These are phyloP conservation scores for Procambarus virginalis DNA, from an alignment of 1,140 invertebrate species.

Conservation along the genomic window DNA sequence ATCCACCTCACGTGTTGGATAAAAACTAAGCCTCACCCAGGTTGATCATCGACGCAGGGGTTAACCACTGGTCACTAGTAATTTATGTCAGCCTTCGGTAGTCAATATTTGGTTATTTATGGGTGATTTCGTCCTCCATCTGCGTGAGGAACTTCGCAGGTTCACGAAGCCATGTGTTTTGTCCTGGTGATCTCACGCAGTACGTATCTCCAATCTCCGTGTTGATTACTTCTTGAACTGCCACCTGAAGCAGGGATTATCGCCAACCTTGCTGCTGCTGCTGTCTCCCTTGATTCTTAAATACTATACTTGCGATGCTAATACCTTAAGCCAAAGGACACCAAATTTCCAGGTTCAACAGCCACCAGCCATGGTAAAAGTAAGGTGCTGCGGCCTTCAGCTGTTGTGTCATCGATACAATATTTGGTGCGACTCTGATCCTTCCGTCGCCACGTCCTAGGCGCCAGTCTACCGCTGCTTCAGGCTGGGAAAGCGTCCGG, in stretches of 20 bases:
- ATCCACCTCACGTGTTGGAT: too few relatives aligned
- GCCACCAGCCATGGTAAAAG: background rate
- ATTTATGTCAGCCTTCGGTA: background rate
- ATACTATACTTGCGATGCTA: background rate
- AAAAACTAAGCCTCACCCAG: too few relatives aligned
- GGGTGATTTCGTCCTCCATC: background rate
- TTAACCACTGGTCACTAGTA: background rate
- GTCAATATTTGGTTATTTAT: background rate
- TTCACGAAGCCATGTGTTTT: background rate
- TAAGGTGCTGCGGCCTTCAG: background rate
- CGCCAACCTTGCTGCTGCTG: too few relatives aligned
- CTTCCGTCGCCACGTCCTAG: background rate
- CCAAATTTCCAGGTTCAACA: background rate
- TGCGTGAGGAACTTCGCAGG: background rate
- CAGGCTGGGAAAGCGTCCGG: background rate
- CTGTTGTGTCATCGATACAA: background rate
- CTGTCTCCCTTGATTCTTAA: background rate
- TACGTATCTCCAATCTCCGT: too few relatives aligned
- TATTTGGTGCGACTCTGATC: background rate
- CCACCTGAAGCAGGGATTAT: too few relatives aligned
- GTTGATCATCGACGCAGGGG: background rate
- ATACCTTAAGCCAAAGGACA: background rate
- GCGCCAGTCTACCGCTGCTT: background rate
- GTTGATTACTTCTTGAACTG: too few relatives aligned
- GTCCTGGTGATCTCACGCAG: too few relatives aligned